Conservation (phyloP, 92 coral and sea anemone species). For the Anthopleura xanthogrammica region DNA sequence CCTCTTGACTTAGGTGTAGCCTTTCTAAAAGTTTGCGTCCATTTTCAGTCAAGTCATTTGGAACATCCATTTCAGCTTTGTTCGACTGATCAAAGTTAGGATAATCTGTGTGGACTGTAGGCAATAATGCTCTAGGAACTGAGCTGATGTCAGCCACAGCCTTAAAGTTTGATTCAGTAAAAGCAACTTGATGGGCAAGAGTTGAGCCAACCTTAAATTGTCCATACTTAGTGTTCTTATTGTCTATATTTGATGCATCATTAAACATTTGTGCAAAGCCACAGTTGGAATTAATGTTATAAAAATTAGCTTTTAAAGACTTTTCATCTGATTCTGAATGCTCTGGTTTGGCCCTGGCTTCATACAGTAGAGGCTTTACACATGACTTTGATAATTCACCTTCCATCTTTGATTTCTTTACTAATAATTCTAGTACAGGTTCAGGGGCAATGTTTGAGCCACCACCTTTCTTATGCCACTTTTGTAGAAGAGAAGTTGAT, state of each 20-base stretch:
- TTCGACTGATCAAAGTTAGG: background rate
- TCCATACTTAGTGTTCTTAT: constrained; percentile 26
- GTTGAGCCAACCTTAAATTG: constrained; percentile 31
- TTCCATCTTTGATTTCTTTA: constrained; percentile 42
- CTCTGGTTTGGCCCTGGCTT: constrained; percentile 38
- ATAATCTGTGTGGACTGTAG: background rate
- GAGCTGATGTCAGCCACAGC: constrained; percentile 41
- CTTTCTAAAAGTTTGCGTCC: constrained; percentile 20
- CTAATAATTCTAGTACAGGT: constrained; percentile 35
- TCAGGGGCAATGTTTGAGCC: constrained; percentile 28
- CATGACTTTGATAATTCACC: constrained; percentile 20
- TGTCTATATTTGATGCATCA: background rate
- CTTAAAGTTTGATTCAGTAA: constrained; percentile 54
- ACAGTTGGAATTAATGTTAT: background rate
- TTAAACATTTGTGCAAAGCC: constrained; percentile 10
- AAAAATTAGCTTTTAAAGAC: constrained; percentile 11
- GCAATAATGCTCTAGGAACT: constrained; percentile 28
- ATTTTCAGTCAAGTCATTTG: constrained; percentile 14
- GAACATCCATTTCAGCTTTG: constrained; percentile 16
- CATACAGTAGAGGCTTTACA: constrained; percentile 40
- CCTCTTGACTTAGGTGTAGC: constrained; percentile 22
- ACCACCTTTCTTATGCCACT: constrained; percentile 52
- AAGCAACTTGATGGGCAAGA: constrained; percentile 41
- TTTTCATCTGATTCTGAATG: constrained; percentile 25
- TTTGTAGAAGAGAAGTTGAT: constrained; percentile 30